Base-by-base conservation (phyloP, 2,888 invertebrate species). In the Galerucella calmariensis region DNA sequence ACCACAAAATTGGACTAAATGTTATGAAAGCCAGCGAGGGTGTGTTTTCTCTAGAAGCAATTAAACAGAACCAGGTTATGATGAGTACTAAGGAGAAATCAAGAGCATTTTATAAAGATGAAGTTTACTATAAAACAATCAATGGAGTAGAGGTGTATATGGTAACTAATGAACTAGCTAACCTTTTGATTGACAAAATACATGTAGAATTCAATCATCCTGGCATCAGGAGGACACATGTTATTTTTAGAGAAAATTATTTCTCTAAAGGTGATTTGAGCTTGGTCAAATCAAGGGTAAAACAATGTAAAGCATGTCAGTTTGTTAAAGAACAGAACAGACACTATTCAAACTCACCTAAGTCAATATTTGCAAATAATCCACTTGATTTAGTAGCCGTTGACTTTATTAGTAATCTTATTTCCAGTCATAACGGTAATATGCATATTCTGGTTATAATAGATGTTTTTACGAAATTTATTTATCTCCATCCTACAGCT, bases 231-330 rank as follows among this genome's bases (percentile, higher is more conserved):
- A 71, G 58, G 24, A 66, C 35, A 16, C 66, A 66, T 56, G 1
- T 66, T 12, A 20, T 66, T 20, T 72, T 46, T 58, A 41, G 72
- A 24, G 66, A 72, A 44, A 71, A 71, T 65, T 71, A 56, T 65
- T 65, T 44, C 44, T n/a, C 56, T 1, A 41, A 65, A 66, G 41
- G 58, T 20, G 72, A 72, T 59, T 14, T 66, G 11, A 20, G 9
- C 1, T 12, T 66, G 14, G 48, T 16, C 9, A 72, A 72, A 44
- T 9, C 2, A 6, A 6, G 44, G 11, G 46, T 46, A 67, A 12
- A 46, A 2, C 14, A 48, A 41, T 46, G 44, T 3, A 65, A 46
- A 65, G n/a, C 44, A 10, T 65, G 65, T 46, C 44, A 46, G 11
- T 46, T 11, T 8, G n/a, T 9, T 12, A 56, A 16, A 9, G 20